phyloP scores from a whole-genome alignment of 1,140 invertebrate species.

The Dufourea novaeangliae region DNA sequence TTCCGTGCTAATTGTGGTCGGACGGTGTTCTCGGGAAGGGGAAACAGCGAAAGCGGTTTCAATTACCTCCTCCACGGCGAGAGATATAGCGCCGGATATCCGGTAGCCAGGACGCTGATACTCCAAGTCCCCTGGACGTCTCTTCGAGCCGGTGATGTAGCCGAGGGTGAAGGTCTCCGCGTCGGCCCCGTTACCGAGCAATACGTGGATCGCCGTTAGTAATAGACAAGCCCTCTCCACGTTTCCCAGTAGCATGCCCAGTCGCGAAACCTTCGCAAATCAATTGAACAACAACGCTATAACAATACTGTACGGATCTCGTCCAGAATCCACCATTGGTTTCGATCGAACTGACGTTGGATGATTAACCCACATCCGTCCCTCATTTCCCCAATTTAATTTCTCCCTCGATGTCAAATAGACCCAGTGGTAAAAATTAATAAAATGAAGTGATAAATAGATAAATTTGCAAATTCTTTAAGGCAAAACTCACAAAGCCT shows the following conservation, averaged over 20 bases:
- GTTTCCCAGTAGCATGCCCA: slow-evolving; percentile 71
- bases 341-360: too few relatives aligned
- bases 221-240: slow-evolving; percentile 70
- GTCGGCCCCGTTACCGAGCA: slow-evolving; percentile 61
- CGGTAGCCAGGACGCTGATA: slow-evolving; percentile 89
- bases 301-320: too few relatives aligned
- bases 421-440: too few relatives aligned
- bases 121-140: slow-evolving; percentile 87
- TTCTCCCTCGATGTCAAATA: too few relatives aligned
- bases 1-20: slow-evolving; percentile 47
- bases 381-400: too few relatives aligned
- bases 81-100: slow-evolving; percentile 92
- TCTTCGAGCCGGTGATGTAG: slow-evolving; percentile 90
- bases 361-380: too few relatives aligned
- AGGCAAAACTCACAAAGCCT: too few relatives aligned
- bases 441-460: too few relatives aligned
- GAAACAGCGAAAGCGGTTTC: background rate
- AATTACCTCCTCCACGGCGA: slow-evolving; percentile 87
- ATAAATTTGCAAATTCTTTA: too few relatives aligned
- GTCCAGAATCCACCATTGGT: too few relatives aligned
- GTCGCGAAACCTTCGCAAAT: slow-evolving; percentile 36
- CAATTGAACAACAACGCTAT: background rate
- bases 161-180: slow-evolving; percentile 84
- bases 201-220: slow-evolving; percentile 67
- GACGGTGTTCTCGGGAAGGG: background rate